phyloP scores from a whole-genome alignment of 2,797 vertebrate genomes.

The Pseudomugil tenellus region DNA sequence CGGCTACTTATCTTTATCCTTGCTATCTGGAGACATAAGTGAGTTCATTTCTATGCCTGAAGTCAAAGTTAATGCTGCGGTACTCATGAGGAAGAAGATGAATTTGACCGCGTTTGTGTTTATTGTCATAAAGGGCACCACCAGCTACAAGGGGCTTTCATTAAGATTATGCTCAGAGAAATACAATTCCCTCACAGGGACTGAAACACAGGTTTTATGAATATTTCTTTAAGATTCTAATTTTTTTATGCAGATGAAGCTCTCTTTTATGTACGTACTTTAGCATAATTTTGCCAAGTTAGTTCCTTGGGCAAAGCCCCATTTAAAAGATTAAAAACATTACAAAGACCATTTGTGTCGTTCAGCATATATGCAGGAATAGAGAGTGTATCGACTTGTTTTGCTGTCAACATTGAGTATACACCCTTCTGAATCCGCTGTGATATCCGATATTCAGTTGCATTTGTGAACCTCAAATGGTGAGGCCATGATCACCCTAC shows the following conservation, averaged over 20 bases:
- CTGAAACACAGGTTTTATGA: conserved; percentile 15
- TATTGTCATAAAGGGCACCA: conserved; percentile 59
- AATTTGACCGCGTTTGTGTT: conserved; percentile 53
- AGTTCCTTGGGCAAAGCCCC: no score
- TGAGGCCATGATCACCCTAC: no score
- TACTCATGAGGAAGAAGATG: conserved; percentile 49
- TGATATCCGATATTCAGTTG: no score
- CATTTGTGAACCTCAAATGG: no score
- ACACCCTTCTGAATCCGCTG: no score
- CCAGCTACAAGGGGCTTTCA: conserved; percentile 29
- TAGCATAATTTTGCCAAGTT: background rate
- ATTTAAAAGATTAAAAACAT: no score
- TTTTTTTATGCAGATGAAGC: conserved; percentile 36
- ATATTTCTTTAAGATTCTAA: conserved; percentile 20
- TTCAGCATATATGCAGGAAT: no score
- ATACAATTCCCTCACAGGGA: conserved; percentile 39
- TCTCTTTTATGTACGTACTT: conserved; percentile 14
- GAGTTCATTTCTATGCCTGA: conserved; percentile 55
- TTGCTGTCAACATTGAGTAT: no score
- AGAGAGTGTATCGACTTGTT: no score
- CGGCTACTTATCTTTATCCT: conserved; percentile 62
- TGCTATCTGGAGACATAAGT: conserved; percentile 40
- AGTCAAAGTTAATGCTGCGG: conserved; percentile 52
- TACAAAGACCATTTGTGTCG: no score
- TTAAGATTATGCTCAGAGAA: conserved; percentile 51